Evolutionary conservation across 2,888 invertebrate species (phyloP).

Genomic region (Pardosa pseudoannulata): DNA sequence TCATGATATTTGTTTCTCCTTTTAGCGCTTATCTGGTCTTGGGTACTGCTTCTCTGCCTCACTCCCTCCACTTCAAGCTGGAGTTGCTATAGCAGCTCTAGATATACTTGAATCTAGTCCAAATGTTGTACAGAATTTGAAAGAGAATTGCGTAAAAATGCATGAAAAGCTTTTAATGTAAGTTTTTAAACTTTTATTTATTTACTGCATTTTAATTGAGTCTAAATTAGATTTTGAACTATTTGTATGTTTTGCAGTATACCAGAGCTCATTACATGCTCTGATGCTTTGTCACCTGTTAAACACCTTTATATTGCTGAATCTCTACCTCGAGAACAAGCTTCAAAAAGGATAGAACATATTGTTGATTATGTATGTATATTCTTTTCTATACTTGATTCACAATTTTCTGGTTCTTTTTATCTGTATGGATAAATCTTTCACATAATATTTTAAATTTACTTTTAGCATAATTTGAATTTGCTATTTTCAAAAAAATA

Average conservation of each 20-base stretch:
- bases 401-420: too few species aligned
- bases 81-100: slow-evolving; percentile 89
- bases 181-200: background rate
- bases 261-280: slow-evolving; percentile 79
- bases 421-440: too few species aligned
- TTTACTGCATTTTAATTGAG: too few species aligned
- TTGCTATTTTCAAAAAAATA: too few species aligned
- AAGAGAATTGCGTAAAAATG: slow-evolving; percentile 81
- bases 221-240: too few species aligned
- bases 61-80: slow-evolving; percentile 92
- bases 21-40: slow-evolving; percentile 85
- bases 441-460: too few species aligned
- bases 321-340: slow-evolving; percentile 78
- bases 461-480: too few species aligned
- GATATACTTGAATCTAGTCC: slow-evolving; percentile 85
- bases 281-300: slow-evolving; percentile 84
- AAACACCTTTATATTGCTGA: slow-evolving; percentile 80
- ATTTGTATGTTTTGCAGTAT: slow-evolving; percentile 74
- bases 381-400: too few species aligned
- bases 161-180: slow-evolving; percentile 77
- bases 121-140: slow-evolving; percentile 81
- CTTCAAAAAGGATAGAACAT: slow-evolving; percentile 81
- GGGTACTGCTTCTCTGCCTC: slow-evolving; percentile 99
- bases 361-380: slow-evolving; percentile 80
- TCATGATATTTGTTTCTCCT: too few species aligned